Evolutionary conservation across 2,888 invertebrate genomes (phyloP), one percentile per base, ranked within the genome.

Genomic region (Philereme transversata): DNA sequence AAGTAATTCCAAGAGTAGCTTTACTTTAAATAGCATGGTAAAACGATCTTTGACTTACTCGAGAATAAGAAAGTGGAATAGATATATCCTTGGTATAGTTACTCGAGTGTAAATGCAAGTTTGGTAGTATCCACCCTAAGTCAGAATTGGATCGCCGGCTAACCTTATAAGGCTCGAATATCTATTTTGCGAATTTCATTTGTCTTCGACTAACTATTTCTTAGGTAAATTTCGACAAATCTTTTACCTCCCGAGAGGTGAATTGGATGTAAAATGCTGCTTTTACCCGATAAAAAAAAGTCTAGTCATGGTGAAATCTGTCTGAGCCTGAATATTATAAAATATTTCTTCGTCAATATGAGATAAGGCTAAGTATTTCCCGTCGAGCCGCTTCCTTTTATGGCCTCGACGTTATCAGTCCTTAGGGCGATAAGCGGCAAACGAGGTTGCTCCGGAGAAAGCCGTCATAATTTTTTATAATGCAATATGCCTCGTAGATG

Each of bases 401-500:
- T 78, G 77, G 77, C 67, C 74, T 68, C 66, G 67, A 73, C 76
- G 76, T 82, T 86, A 86, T 86, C 86, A 82, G 79, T 70, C 71
- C 62, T 69, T 61, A 65, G 70, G 73, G 76, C 76, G 86, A 86
- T 86, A 86, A 84, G 83, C 79, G 72, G 78, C 76, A 83, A 86
- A 84, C 82, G 84, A 84, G 82, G 65, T 70, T 75, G 79, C 82
- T 77, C 76, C 75, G 76, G 75, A 77, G 81, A 75, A 83, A 82
- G 81, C 82, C 81, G 81, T 81, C 78, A 82, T 85, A 81, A 84
- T 84, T 84, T 86, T 86, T 86, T 86, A 86, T 79, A 84, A 80
- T 83, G 82, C 81, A 84, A 86, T 84, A 84, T 83, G 83, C 80
- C 71, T 81, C 81, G 81, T 83, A 84, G 84, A 84, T 83, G 78